Percentiles rank a stretch among this genome's conserved stretches.
Evolutionary conservation across 1,140 invertebrate species (phyloP).

Genomic region (Metopolophium dirhodum): DNA sequence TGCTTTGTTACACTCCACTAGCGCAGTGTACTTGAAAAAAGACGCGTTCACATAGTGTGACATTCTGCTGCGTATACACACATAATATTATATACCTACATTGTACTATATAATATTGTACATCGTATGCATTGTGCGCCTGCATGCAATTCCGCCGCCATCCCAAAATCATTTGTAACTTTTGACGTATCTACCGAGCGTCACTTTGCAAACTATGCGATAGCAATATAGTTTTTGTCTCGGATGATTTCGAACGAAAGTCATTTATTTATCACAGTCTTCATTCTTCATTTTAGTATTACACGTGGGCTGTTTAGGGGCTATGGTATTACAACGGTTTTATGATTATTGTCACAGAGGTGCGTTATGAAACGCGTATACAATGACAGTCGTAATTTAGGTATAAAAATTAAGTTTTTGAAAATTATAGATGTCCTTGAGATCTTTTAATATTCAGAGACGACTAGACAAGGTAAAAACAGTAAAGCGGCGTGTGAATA

Average conservation of each 20-base stretch:
- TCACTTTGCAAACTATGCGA: background rate
- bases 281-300: background rate
- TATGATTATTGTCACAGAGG: background rate
- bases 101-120: background rate
- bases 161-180: constrained; percentile 1
- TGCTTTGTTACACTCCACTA: background rate
- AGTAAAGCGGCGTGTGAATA: background rate
- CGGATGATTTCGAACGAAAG: background rate
- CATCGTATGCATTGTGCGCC: background rate
- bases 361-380: too few relatives aligned
- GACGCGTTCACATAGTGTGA: background rate
- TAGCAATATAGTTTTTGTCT: background rate
- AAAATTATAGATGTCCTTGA: background rate
- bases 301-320: too few relatives aligned
- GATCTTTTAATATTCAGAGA: background rate
- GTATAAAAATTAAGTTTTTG: too few relatives aligned
- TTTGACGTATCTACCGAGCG: background rate
- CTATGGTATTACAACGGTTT: background rate
- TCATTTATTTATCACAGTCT: background rate
- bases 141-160: background rate
- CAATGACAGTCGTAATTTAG: too few relatives aligned
- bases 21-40: background rate
- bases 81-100: background rate
- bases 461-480: background rate
- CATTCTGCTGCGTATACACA: background rate